A percentile compares a stretch with the other conserved stretches of the same genome.
These are phyloP conservation scores for Bos taurus DNA, from an alignment of 2,113 vertebrate genomes.

Conservation along the genomic window ARS-UCD2.0 NC_037336.1:43528001-43528500, in stretches of 20 bases:
- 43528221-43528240: not conserved
- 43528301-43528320: not conserved
- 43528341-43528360: not conserved
- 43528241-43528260: not conserved
- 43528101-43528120: not conserved
- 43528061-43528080: not conserved
- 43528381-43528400: conserved; percentile 1
- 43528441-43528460: conserved; percentile 35
- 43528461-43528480: not conserved
- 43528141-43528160: not conserved
- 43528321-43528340: not conserved
- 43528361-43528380: not conserved
- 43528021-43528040: not conserved
- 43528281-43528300: conserved; percentile 10
- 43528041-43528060: not conserved
- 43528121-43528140: not conserved
- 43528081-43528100: not conserved
- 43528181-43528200: conserved; percentile 12
- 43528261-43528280: not conserved
- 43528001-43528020: not conserved
- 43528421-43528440: conserved; percentile 9
- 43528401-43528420: conserved; percentile 25
- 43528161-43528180: not conserved
- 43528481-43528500: no score
- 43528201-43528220: not conserved